A percentile compares a stretch with the other conserved stretches of the same genome.
Evolutionary conservation across 2,113 vertebrate genomes (phyloP).

Genomic region (Sapajus apella): DNA sequence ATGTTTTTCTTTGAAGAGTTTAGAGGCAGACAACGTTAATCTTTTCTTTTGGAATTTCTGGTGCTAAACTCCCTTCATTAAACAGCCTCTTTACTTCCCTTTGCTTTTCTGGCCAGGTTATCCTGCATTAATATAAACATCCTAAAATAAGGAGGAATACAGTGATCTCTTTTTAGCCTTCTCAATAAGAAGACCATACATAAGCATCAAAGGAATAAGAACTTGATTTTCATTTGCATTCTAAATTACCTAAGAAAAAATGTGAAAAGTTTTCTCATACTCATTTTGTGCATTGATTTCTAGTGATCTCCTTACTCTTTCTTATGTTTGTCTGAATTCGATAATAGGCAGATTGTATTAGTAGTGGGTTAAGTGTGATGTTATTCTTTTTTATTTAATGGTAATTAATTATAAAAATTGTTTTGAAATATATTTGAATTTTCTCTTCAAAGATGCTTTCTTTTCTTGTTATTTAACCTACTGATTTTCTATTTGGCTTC

Average conservation of each 20-base stretch:
- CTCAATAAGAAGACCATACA: background rate
- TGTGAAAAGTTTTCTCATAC: background rate
- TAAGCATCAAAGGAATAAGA: background rate
- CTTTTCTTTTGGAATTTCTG: slow-evolving; percentile 68
- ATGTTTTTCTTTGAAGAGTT: slow-evolving; percentile 70
- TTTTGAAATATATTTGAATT: slow-evolving; percentile 5
- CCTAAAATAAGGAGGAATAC: background rate
- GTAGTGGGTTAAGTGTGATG: background rate
- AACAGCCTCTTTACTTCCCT: slow-evolving; percentile 19
- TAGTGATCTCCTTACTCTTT: background rate
- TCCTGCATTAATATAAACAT: background rate
- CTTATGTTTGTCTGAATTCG: background rate
- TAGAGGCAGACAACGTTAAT: slow-evolving; percentile 51
- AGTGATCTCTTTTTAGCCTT: background rate
- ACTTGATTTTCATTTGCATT: background rate
- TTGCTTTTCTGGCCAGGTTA: background rate
- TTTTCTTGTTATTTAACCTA: background rate
- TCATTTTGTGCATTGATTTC: background rate
- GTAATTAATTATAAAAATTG: background rate
- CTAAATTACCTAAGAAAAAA: background rate
- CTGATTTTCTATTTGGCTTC: background rate
- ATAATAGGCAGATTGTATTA: background rate
- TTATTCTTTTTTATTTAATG: background rate
- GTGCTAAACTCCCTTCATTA: slow-evolving; percentile 45
- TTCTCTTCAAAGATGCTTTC: background rate